Evolutionary conservation across 2,797 vertebrate genomes (phyloP), one percentile per base, ranked within the genome.

Genomic region (Menidia menidia): DNA sequence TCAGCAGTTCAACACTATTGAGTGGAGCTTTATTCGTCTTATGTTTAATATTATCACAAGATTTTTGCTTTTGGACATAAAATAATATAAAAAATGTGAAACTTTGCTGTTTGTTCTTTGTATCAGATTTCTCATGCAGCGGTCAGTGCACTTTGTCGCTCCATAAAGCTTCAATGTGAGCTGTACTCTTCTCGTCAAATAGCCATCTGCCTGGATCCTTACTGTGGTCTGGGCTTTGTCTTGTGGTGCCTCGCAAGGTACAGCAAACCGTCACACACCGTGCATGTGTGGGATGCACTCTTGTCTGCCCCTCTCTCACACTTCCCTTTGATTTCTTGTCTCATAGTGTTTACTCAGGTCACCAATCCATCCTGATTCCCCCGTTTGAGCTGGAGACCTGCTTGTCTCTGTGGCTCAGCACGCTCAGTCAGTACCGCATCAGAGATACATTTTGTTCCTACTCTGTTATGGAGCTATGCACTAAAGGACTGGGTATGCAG

Each of bases 371-470:
- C 89, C 95, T 99, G 90, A 98, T 99, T 88, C 97, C 98, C 92
- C 98, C 98, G 77, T 95, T 97, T 84, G 98, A 99, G 96, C 90
- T 99, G 93, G 98, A 99, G 93, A 95, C 91, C 90, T 97, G 97
- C 68, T 91, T 97, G 88, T 94, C 96, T 73, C 95, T 99, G 85
- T 99, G 98, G 98, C 95, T 99, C 58, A 95, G 96, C 89, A 96
- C 96, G 0, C 97, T 99, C 85, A 99, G 96, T 92, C 98, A 98
- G 92, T 97, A 99, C 90, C 96, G 96, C 71, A 94, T 99, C 90
- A 95, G 98, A 87, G 98, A 99, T 91, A 99, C 98, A 56, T 99
- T 99, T 94, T 99, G 98, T 92, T 99, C 98, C 80, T 99, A 99
- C 87, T 98, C 97, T 0, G 98, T 99, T 68, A 99, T 99, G 97